Conservation (phyloP, 2,797 vertebrate genomes). For the Anabas testudineus region DNA sequence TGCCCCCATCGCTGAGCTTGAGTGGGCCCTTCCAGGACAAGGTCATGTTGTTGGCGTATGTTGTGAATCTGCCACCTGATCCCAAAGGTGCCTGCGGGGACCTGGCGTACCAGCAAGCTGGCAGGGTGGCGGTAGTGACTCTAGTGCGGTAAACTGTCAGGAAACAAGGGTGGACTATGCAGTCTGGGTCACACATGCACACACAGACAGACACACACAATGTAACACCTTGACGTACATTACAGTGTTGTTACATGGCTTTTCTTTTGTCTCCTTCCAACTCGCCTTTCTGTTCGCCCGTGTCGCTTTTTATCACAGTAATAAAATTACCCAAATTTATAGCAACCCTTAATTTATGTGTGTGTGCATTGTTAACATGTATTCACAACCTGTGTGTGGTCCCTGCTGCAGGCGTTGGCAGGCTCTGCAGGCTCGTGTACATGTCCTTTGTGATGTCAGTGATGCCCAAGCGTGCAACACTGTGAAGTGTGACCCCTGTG, state of each 20-base stretch:
- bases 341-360: not conserved
- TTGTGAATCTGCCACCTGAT: conserved; percentile 78
- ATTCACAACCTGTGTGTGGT: not conserved
- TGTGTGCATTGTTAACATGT: not conserved
- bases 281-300: not conserved
- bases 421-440: conserved; percentile 2
- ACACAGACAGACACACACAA: conserved; percentile 4
- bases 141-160: conserved; percentile 39
- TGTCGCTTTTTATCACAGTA: not conserved
- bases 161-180: conserved; percentile 38
- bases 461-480: conserved; percentile 31
- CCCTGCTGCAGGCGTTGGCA: conserved; percentile 14
- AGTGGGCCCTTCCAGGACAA: conserved; percentile 70
- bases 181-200: conserved; percentile 46
- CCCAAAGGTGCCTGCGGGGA: conserved; percentile 71
- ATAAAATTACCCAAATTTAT: not conserved
- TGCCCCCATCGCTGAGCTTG: conserved; percentile 61
- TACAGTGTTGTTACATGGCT: not conserved
- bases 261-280: not conserved
- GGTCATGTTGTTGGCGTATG: conserved; percentile 81
- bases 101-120: conserved; percentile 48
- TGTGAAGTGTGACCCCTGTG: conserved; percentile 6
- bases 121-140: conserved; percentile 48
- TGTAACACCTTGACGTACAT: conserved; percentile 27
- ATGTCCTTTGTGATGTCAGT: conserved; percentile 29